A percentile compares a stretch with the other conserved stretches of the same genome.
phyloP scores from a whole-genome alignment of 2,797 vertebrate species.

The Falco rusticolus region DNA sequence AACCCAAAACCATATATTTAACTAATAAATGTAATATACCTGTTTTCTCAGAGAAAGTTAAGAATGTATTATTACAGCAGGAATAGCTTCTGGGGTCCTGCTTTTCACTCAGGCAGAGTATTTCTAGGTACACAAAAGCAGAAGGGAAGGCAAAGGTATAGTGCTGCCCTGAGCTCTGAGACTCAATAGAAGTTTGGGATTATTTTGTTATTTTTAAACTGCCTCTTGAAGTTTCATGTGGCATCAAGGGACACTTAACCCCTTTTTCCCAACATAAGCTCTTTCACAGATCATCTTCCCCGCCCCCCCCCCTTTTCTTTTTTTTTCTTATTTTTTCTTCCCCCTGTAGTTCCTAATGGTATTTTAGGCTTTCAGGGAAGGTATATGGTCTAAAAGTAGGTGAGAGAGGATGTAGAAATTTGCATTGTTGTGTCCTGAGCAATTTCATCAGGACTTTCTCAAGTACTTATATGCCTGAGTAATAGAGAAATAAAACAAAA shows the following conservation, averaged over 20 bases:
- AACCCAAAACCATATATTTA: background rate
- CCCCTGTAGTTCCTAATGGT: background rate
- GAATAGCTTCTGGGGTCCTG: background rate
- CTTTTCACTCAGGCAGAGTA: background rate
- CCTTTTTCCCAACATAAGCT: background rate
- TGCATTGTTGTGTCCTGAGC: background rate
- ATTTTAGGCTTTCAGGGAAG: background rate
- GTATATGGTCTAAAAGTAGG: background rate
- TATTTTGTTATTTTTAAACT: constrained; percentile 53
- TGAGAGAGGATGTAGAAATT: background rate
- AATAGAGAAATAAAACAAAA: background rate
- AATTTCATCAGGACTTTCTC: background rate
- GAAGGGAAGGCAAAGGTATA: background rate
- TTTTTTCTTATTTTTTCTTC: no score
- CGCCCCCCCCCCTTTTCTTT: background rate
- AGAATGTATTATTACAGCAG: background rate
- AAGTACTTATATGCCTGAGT: background rate
- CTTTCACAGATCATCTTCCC: background rate
- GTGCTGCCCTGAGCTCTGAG: background rate
- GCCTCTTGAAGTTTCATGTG: background rate
- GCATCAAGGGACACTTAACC: background rate
- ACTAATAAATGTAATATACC: background rate
- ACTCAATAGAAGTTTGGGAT: background rate
- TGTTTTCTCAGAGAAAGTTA: background rate
- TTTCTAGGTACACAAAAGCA: background rate